These are phyloP conservation scores for Macroramphosus scolopax DNA, from an alignment of 2,797 vertebrate genomes.

Conservation along the genomic window DNA sequence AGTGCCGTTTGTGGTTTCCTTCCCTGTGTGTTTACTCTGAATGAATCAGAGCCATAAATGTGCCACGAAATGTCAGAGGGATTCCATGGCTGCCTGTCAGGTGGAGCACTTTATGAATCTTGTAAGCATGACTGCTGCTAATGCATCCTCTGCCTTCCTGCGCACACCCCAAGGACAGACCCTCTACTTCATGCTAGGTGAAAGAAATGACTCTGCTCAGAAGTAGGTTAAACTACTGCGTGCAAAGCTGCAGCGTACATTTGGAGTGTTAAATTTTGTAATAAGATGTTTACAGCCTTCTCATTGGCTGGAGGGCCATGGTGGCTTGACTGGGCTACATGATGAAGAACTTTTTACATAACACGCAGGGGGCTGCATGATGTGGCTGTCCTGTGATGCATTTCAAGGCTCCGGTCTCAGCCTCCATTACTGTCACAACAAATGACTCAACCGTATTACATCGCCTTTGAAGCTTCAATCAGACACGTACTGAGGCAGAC, in stretches of 20 bases:
- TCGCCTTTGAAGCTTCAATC: slow-evolving; percentile 28
- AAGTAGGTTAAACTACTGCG: slow-evolving; percentile 46
- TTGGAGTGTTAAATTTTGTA: slow-evolving; percentile 31
- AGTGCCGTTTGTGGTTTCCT: slow-evolving; percentile 10
- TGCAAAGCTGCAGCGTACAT: slow-evolving; percentile 18
- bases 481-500: slow-evolving; percentile 20
- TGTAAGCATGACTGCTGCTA: slow-evolving; percentile 56
- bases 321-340: slow-evolving; percentile 6
- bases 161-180: slow-evolving; percentile 53
- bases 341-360: slow-evolving; percentile 39
- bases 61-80: slow-evolving; percentile 43
- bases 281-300: slow-evolving; percentile 20
- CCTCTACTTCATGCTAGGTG: slow-evolving; percentile 45
- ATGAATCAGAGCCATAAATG: slow-evolving; percentile 24
- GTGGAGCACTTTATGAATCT: slow-evolving; percentile 55
- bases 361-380: slow-evolving; percentile 12
- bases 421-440: slow-evolving; percentile 47
- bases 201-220: slow-evolving; percentile 42
- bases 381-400: slow-evolving; percentile 34
- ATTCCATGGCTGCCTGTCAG: slow-evolving; percentile 47
- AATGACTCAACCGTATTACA: slow-evolving; percentile 29
- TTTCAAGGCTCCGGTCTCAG: slow-evolving; percentile 36
- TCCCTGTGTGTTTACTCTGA: slow-evolving; percentile 9
- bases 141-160: slow-evolving; percentile 53
- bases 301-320: slow-evolving; percentile 17